A percentile compares a stretch with the other conserved stretches of the same genome.
Conservation (phyloP, 2,888 invertebrate genomes). For the Acanthosepion esculentum region DNA sequence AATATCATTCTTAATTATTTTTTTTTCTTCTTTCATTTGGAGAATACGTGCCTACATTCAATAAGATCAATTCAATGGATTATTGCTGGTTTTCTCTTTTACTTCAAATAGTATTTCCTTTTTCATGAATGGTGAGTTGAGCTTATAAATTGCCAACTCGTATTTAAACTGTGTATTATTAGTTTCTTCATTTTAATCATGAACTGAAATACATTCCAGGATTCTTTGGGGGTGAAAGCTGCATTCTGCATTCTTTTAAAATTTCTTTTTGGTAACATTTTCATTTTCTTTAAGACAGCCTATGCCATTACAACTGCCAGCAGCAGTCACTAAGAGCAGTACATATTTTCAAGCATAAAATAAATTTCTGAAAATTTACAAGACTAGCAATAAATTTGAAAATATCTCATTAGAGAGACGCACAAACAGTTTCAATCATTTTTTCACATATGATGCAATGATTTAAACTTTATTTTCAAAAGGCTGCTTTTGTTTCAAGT, state of each 20-base stretch:
- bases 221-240: neutral
- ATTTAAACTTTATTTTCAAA: no score
- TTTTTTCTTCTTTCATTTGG: neutral
- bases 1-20: neutral
- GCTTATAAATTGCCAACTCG: neutral
- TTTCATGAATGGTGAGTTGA: neutral
- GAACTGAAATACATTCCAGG: neutral
- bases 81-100: neutral
- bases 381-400: no score
- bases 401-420: no score
- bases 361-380: no score
- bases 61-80: neutral
- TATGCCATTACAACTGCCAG: no score
- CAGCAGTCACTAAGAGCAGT: no score
- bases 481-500: no score
- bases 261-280: neutral
- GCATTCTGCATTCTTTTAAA: neutral
- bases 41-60: constrained; percentile 22
- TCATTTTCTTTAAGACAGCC: no score
- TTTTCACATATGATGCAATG: no score
- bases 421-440: no score
- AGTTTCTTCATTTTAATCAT: neutral
- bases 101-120: neutral
- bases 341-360: no score
- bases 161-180: neutral